These are phyloP conservation scores for Ischnus inquisitorius DNA, from an alignment of 2,888 invertebrate genomes.

Conservation along the genomic window DNA sequence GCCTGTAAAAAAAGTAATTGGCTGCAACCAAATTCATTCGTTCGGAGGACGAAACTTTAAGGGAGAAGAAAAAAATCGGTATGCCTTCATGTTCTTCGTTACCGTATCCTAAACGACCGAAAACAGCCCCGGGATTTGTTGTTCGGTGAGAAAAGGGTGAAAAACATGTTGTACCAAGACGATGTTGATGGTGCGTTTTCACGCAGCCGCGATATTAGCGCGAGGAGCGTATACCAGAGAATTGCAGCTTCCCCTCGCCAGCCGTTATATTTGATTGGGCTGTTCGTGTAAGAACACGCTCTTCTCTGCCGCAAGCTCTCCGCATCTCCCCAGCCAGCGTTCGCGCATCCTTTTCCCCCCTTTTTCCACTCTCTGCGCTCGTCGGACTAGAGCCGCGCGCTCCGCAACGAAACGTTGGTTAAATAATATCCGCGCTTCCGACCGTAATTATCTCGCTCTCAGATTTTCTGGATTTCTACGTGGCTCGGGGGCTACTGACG, in stretches of 20 bases:
- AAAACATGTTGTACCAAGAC: constrained; percentile 50
- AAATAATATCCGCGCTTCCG: constrained; percentile 83
- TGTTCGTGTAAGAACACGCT: constrained; percentile 78
- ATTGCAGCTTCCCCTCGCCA: constrained; percentile 64
- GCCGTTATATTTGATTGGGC: constrained; percentile 82
- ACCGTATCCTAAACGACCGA: not conserved
- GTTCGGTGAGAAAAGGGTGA: constrained; percentile 10
- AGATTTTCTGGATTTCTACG: constrained; percentile 79
- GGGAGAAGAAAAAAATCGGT: not conserved
- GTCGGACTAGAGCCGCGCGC: constrained; percentile 30
- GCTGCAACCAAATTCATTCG: no score
- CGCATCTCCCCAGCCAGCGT: constrained; percentile 32
- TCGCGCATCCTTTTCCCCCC: constrained; percentile 69
- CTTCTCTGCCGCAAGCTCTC: constrained; percentile 69
- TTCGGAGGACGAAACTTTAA: no score
- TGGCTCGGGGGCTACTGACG: constrained; percentile 61
- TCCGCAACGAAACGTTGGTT: constrained; percentile 81
- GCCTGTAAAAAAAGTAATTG: no score
- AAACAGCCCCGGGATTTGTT: not conserved
- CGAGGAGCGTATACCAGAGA: constrained; percentile 60
- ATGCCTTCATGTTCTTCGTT: not conserved
- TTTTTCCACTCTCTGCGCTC: constrained; percentile 42
- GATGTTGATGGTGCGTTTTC: constrained; percentile 50
- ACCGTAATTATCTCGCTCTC: constrained; percentile 84
- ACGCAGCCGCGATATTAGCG: constrained; percentile 73